These are phyloP conservation scores for Struthidea cinerea DNA, from an alignment of 2,113 vertebrate species.

Conservation along the genomic window DNA sequence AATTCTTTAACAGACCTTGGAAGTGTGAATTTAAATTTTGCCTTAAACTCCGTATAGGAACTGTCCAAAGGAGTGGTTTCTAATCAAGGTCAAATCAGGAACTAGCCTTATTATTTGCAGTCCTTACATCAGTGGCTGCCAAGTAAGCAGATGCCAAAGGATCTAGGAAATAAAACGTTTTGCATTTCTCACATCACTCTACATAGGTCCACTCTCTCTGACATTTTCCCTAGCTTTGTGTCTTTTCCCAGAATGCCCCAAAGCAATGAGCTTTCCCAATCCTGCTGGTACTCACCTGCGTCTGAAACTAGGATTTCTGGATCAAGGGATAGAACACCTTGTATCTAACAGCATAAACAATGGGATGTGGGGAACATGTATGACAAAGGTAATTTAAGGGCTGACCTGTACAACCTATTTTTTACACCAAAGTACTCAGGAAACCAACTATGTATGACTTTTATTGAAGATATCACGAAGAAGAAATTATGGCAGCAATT, in stretches of 20 bases:
- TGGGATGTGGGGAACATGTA: rapidly evolving
- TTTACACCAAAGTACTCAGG: neutral
- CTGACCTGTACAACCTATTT: neutral
- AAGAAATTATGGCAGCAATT: neutral
- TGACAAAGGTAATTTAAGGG: neutral
- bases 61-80: neutral
- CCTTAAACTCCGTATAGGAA: neutral
- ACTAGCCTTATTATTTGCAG: neutral
- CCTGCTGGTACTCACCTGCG: neutral
- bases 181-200: neutral
- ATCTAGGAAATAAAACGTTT: neutral
- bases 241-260: neutral
- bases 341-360: neutral
- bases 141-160: neutral
- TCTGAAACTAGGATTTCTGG: neutral
- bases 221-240: neutral
- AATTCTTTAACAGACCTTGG: neutral
- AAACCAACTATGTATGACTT: neutral
- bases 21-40: neutral
- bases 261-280: neutral
- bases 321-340: neutral
- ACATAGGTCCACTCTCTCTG: neutral
- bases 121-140: neutral
- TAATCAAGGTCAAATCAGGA: neutral
- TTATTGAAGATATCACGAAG: neutral